Base-by-base conservation (phyloP, 1,140 invertebrate species). In the Nixonia krombeini region DNA sequence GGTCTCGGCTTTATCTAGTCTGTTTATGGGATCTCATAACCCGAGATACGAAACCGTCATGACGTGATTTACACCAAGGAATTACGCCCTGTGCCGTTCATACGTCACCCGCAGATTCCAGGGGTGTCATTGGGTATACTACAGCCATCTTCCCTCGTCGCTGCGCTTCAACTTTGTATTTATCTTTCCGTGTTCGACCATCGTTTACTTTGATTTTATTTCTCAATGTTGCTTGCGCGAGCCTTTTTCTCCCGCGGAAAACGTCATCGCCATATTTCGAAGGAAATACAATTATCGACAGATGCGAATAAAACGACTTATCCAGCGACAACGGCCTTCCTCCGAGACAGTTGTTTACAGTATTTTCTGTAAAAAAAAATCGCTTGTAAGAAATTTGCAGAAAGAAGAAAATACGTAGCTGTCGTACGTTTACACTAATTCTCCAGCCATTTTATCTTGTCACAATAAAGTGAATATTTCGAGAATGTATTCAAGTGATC, bases 1-100 rank as follows among this genome's bases (percentile, higher is more conserved):
- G 41, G 35, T 62, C 44, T 38, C 41, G 28, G 45, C 26, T 52
- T 62, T 62, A 65, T 62, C 53, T 45, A 59, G 25, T 64, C 38
- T 61, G 69, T 70, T 80, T 76, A 74, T 70, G 65, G 64, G 55
- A 65, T 56, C 68, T 73, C 66, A 74, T 78, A 75, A 75, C 62
- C 67, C 47, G 59, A 75, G 73, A 73, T 75, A 74, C 71, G 56
- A 70, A 73, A 74, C 49, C 62, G 61, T 59, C 70, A 50, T 70
- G 64, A 50, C 40, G 58, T 79, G 76, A 80, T 80, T 76, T 73
- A 77, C 67, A 69, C 64, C 63, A 40, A 67, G 70, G 66, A 77
- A 80, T 77, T 73, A 72, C 70, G 57, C 62, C 62, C 62, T 49
- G 70, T 46, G 69, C 65, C 64, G 57, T 73, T 72, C 47, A 72